These are phyloP conservation scores for Mirounga angustirostris DNA, from an alignment of 2,113 vertebrate species.

Conservation along the genomic window DNA sequence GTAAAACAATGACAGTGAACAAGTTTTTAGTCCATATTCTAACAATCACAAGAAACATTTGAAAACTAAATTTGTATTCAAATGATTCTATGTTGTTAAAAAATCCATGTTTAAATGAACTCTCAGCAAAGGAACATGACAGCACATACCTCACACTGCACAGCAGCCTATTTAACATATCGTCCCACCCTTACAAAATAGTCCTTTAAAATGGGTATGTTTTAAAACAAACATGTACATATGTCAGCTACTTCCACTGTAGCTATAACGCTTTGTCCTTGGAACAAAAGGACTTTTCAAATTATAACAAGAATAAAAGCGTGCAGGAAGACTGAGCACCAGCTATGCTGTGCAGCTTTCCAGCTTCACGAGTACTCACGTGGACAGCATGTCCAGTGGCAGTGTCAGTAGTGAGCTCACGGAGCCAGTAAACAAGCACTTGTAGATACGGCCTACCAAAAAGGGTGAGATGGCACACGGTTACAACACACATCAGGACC, in stretches of 20 bases:
- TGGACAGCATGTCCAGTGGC: conserved; percentile 98
- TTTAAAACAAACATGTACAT: conserved; percentile 17
- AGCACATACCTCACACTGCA: neutral
- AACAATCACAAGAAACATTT: neutral
- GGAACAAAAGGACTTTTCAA: neutral
- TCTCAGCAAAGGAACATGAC: neutral
- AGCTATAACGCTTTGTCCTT: neutral
- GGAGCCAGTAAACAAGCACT: conserved; percentile 99
- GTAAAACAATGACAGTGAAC: neutral
- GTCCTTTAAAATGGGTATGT: neutral
- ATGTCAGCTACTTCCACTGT: neutral
- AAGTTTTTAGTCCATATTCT: neutral
- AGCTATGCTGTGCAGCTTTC: neutral
- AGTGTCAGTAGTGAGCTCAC: conserved; percentile 98
- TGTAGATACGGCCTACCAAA: conserved; percentile 96
- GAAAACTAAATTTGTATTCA: conserved; percentile 29
- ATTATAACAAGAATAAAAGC: neutral
- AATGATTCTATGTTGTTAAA: neutral
- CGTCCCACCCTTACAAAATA: neutral
- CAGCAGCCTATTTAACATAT: neutral
- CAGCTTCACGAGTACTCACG: conserved; percentile 90
- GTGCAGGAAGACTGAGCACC: neutral
- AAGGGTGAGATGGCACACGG: neutral
- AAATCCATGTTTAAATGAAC: neutral
- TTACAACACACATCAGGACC: neutral